Evolutionary conservation across 2,888 invertebrate genomes (phyloP), one percentile per base, ranked within the genome.

Genomic region (Pogonocherus hispidulus): DNA sequence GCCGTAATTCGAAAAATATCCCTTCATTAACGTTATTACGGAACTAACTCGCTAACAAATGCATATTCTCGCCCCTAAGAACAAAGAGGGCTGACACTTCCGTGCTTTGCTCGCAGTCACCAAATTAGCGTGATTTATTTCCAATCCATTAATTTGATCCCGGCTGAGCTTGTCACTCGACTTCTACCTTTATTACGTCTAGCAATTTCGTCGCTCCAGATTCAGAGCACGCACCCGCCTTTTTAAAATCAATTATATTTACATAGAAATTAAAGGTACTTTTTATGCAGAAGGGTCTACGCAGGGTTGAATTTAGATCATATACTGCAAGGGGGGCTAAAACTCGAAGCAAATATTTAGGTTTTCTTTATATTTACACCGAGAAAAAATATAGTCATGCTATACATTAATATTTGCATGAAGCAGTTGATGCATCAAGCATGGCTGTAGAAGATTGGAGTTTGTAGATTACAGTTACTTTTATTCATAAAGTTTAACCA

Each of bases 51-150:
- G 19, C 44, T 44, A 54, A 66, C 54, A 46, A 60, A 60, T 46
- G 54, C 52, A 35, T 60, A 60, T 54, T 59, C 55, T 66, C 32
- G 19, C 54, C 51, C 41, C 18, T 46, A 20, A 56, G 32, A 41
- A 66, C 59, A 66, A 54, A 59, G 46, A 46, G 54, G 23, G 19
- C 22, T 46, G 44, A 52, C 23, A 37, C 54, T 47, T 52, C 20
- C 66, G 35, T 41, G 54, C 44, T 20, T 37, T 32, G 59, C 23
- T 41, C 54, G 54, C 44, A 51, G 52, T 66, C 66, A 60, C 18
- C 54, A 49, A 62, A 62, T 62, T 62, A 51, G 62, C 62, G 49
- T 62, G 62, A 62, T 62, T 62, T 62, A 62, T 51, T 62, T 37
- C 51, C 49, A 37, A 51, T 59, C 62, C 62, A 62, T 62, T 62